Evolutionary conservation across 2,888 invertebrate species (phyloP), one percentile per base, ranked within the genome.

Genomic region (Drosophila dives): DNA sequence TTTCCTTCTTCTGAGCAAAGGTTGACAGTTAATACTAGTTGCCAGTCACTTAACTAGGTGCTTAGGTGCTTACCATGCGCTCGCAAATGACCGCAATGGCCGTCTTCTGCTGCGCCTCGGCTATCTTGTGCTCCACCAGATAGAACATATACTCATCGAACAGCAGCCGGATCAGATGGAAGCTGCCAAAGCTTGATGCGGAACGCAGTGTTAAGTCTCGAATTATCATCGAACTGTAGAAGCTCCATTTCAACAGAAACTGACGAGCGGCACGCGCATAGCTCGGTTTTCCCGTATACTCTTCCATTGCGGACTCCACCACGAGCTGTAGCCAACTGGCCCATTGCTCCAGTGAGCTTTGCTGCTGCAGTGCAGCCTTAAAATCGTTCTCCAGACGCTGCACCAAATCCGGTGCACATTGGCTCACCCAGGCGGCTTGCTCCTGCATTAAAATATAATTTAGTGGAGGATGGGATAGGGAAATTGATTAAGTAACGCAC

Each of bases 121-220:
- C 99, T 38, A 99, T 98, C 93, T 98, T 97, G 91, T 98, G 98
- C 94, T 99, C 99, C 87, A 99, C 97, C 89, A 99, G 94, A 94
- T 98, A 99, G 94, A 99, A 98, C 97, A 99, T 99, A 94, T 99
- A 99, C 94, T 99, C 99, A 94, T 99, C 99, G 93, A 99, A 99
- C 68, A 99, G 95, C 91, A 99, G 95, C 53, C 99, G 96, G 91
- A 99, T 98, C 84, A 99, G 95, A 94, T 99, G 99, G 94, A 99
- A 99, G 79, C 99, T 99, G 61, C 99, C 99, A 94, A 99, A 99
- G 93, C 99, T 99, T 29, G 99, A 98, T 45, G 99, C 99, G 72
- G 99, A 99, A 84, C 98, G 94, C 77, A 99, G 94, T 51, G 99
- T 99, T 78, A 99, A 95, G 94, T 99, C 99, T 55, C 99, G 95